Base-by-base conservation (phyloP, 2,797 vertebrate genomes). In the Coracias cyanogaster region DNA sequence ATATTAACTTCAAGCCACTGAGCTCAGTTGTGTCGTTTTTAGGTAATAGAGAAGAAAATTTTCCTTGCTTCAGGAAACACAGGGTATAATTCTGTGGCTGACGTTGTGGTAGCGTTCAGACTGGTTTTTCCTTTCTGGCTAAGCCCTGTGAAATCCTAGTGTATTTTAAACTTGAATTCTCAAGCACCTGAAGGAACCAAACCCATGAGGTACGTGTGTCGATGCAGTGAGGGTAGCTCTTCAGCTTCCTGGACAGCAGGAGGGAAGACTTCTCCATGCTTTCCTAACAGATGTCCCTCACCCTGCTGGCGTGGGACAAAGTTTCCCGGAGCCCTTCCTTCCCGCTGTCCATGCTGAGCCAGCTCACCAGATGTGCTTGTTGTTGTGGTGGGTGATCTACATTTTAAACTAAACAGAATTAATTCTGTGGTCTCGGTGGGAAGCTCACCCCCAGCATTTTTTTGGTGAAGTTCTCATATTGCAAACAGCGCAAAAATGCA, bases 11-110 rank as follows among this genome's bases (percentile, higher is more conserved):
- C 67, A 52, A 93, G 79, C 84, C 89, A 17, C 86, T 16, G 71
- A 74, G 90, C 90, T 95, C 86, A 41, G 74, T 90, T 78, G 78
- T 91, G 94, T 93, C 57, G 0, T 22, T 92, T 92, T 94, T 78
- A 86, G 95, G 92, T 88, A 93, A 93, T 0, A 25, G 93, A 96
- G 94, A 94, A 93, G 92, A 86, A 85, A 66, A 82, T 87, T 74
- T 76, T 71, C 86, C 91, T 81, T 93, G 86, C 65, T 93, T 39
- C 84, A 93, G 94, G 95, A 92, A 96, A 71, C 86, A 6, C 20
- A 82, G 93, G 94, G 90, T 96, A 14, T 95, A 96, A 96, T 96
- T 96, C 94, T 96, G 93, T 82, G 93, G 96, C 92, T 74, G 86
- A 17, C 19, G 1, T 70, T 73, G 92, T 60, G 95, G 94, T 85